Conservation (phyloP, 2,797 vertebrate genomes). For the Kryptopterus vitreolus region DNA sequence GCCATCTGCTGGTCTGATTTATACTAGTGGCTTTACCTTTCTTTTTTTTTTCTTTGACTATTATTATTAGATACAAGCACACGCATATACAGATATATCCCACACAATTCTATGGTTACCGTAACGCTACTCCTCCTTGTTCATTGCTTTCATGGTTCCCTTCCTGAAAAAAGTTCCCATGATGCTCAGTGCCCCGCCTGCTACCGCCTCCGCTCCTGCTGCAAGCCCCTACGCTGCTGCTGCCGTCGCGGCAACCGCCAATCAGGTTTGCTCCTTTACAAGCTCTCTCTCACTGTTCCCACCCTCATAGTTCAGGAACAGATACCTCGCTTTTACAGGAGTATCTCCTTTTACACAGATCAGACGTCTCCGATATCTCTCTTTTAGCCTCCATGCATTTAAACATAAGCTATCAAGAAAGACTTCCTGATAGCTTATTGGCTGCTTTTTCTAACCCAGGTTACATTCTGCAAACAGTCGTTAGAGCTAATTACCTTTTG, state of each 20-base stretch:
- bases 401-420: slow-evolving; percentile 40
- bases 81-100: slow-evolving; percentile 71
- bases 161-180: slow-evolving; percentile 99
- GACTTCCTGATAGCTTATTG: slow-evolving; percentile 41
- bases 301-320: slow-evolving; percentile 68
- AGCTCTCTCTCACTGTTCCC: slow-evolving; percentile 97
- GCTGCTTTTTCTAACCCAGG: slow-evolving; percentile 37
- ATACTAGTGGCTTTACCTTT: slow-evolving; percentile 93
- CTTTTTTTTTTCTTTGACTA: too few relatives aligned
- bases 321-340: slow-evolving; percentile 26
- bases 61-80: slow-evolving; percentile 85
- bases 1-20: slow-evolving; percentile 99
- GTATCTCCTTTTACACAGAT: slow-evolving; percentile 2
- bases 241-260: slow-evolving; percentile 99
- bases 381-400: slow-evolving; percentile 31
- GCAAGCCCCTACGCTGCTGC: slow-evolving; percentile 99
- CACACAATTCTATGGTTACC: slow-evolving; percentile 89
- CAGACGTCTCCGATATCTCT: slow-evolving; percentile 25
- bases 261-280: slow-evolving; percentile 99
- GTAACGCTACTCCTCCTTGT: slow-evolving; percentile 99
- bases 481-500: slow-evolving; percentile 16
- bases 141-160: slow-evolving; percentile 99
- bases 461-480: slow-evolving; percentile 16
- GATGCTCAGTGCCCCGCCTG: slow-evolving; percentile 99
- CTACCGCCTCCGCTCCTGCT: slow-evolving; percentile 99